phyloP scores from a whole-genome alignment of 2,113 vertebrate genomes.

The Origma solitaria region DNA sequence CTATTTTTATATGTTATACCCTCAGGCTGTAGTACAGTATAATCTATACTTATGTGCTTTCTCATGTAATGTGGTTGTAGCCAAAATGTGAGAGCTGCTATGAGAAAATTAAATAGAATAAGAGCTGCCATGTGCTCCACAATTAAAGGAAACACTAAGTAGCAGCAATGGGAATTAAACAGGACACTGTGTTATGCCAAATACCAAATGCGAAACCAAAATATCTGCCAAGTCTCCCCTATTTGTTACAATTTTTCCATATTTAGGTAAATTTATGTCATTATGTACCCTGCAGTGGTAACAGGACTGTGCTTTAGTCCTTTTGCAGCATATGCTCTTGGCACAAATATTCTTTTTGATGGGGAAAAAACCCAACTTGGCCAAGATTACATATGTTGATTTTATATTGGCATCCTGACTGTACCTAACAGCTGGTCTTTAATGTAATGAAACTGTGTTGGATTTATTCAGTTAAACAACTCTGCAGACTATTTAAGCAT shows the following conservation, averaged over 20 bases:
- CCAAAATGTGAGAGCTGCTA: slow-evolving; percentile 57
- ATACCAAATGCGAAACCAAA: slow-evolving; percentile 81
- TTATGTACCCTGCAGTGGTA: slow-evolving; percentile 74
- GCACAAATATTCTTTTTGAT: slow-evolving; percentile 52
- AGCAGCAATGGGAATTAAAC: slow-evolving; percentile 85
- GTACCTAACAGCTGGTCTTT: slow-evolving; percentile 47
- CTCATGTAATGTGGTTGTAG: slow-evolving; percentile 50
- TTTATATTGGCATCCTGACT: slow-evolving; percentile 63
- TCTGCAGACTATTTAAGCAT: slow-evolving; percentile 3
- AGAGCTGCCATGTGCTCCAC: slow-evolving; percentile 77
- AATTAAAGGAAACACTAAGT: slow-evolving; percentile 84
- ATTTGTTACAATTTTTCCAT: slow-evolving; percentile 82
- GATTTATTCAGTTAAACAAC: slow-evolving; percentile 50
- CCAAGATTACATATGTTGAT: slow-evolving; percentile 52
- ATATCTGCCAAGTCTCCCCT: slow-evolving; percentile 80
- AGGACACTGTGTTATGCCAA: slow-evolving; percentile 74
- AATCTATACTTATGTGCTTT: slow-evolving; percentile 67
- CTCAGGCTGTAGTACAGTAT: slow-evolving; percentile 58
- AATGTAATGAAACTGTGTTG: slow-evolving; percentile 26
- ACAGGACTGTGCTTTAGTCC: slow-evolving; percentile 50
- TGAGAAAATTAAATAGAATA: slow-evolving; percentile 73
- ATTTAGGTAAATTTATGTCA: slow-evolving; percentile 78
- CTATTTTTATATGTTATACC: slow-evolving; percentile 64
- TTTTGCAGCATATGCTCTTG: slow-evolving; percentile 64
- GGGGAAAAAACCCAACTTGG: not conserved